A percentile compares a stretch with the other conserved stretches of the same genome.
Evolutionary conservation across 2,888 invertebrate species (phyloP).

Genomic region (Dexiosoma caninum): DNA sequence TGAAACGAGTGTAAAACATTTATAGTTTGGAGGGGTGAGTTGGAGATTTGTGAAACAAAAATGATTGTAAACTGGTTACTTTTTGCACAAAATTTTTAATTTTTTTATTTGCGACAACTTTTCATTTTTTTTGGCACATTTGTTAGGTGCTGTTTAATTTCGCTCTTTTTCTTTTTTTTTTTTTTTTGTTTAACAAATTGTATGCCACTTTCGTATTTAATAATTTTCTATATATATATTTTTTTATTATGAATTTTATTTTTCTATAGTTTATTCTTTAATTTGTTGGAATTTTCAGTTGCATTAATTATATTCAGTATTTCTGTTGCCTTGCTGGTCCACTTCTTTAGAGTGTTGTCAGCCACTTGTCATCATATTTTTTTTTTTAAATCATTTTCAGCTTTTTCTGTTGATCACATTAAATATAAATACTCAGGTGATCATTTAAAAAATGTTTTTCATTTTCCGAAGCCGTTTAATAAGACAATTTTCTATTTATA

Average conservation of each 20-base stretch:
- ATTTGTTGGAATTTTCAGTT: too few relatives aligned
- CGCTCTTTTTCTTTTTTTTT: too few relatives aligned
- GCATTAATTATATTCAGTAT: too few relatives aligned
- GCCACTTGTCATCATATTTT: not conserved
- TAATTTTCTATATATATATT: too few relatives aligned
- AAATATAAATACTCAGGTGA: too few relatives aligned
- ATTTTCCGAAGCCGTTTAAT: too few relatives aligned
- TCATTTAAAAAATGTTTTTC: too few relatives aligned
- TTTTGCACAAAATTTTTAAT: too few relatives aligned
- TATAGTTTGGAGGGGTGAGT: constrained; percentile 18
- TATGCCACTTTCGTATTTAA: not conserved
- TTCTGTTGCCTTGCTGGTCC: constrained; percentile 16
- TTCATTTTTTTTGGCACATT: constrained; percentile 41
- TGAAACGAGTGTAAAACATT: not conserved
- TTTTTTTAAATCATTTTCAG: not conserved
- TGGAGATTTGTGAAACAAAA: not conserved
- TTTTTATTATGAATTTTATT: too few relatives aligned
- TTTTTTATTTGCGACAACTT: not conserved
- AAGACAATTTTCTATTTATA: too few relatives aligned
- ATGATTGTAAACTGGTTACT: constrained; percentile 10
- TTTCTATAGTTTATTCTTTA: too few relatives aligned
- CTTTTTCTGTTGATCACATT: too few relatives aligned
- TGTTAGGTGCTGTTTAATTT: not conserved
- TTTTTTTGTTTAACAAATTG: not conserved
- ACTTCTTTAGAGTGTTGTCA: constrained; percentile 43